Conservation (phyloP, 2,888 invertebrate genomes). For the Coelopa pilipes region DNA sequence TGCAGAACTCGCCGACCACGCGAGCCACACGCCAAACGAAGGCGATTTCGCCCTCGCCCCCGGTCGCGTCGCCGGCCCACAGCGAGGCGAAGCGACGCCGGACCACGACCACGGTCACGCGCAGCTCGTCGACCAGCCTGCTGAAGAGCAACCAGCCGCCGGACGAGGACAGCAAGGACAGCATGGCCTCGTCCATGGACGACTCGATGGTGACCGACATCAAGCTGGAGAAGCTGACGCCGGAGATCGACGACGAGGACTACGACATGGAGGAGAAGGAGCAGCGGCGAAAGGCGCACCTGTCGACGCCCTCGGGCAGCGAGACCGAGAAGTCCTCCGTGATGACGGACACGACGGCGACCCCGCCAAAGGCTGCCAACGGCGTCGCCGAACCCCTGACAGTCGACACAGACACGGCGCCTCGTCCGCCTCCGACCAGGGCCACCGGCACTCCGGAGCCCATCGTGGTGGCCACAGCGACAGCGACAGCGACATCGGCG, state of each 20-base stretch:
- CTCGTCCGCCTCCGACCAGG: neutral
- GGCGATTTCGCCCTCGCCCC: slow-evolving; percentile 51
- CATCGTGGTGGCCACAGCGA: neutral
- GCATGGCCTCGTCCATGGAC: slow-evolving; percentile 59
- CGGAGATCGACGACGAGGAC: slow-evolving; percentile 48
- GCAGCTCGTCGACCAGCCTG: slow-evolving; percentile 48
- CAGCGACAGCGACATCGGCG: slow-evolving; percentile 27
- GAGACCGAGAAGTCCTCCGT: neutral
- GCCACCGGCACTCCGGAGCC: slow-evolving; percentile 24
- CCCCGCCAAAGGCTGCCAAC: slow-evolving; percentile 16
- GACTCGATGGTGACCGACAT: slow-evolving; percentile 56
- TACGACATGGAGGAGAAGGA: slow-evolving; percentile 31
- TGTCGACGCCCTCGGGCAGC: neutral
- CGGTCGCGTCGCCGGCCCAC: slow-evolving; percentile 32
- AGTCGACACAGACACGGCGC: slow-evolving; percentile 48
- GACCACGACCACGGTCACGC: slow-evolving; percentile 42
- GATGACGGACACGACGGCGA: slow-evolving; percentile 17
- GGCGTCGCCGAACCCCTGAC: slow-evolving; percentile 49
- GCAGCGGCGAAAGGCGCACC: neutral
- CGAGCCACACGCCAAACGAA: slow-evolving; percentile 56
- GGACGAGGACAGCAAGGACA: slow-evolving; percentile 64
- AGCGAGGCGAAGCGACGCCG: slow-evolving; percentile 47
- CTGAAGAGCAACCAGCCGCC: slow-evolving; percentile 45
- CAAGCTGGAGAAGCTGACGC: slow-evolving; percentile 55
- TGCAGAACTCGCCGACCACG: slow-evolving; percentile 49